Evolutionary conservation across 2,113 vertebrate genomes (phyloP).

Genomic region (Pithys albifrons): DNA sequence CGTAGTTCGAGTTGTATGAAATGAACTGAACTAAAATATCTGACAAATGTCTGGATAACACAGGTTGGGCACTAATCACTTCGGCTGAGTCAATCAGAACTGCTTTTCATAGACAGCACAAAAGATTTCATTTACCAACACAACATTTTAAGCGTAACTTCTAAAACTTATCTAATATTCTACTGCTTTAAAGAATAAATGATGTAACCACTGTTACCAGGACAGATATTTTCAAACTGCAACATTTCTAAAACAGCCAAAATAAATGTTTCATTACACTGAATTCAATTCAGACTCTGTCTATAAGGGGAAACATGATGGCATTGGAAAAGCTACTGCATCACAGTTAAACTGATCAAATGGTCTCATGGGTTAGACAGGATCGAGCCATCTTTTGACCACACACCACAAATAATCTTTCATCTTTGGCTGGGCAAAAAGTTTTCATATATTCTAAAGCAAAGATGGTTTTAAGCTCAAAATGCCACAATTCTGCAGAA

Average conservation of each 20-base stretch:
- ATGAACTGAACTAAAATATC: slow-evolving; percentile 75
- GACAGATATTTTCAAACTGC: neutral
- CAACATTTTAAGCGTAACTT: neutral
- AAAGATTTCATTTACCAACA: neutral
- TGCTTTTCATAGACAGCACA: neutral
- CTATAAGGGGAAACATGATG: neutral
- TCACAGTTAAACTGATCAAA: neutral
- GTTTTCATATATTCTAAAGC: neutral
- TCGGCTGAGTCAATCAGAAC: slow-evolving; percentile 15
- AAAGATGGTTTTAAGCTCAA: slow-evolving; percentile 7
- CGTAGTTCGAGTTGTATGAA: slow-evolving; percentile 67
- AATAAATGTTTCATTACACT: neutral
- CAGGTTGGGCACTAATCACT: slow-evolving; percentile 21
- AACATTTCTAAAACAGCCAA: neutral
- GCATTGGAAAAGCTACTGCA: neutral
- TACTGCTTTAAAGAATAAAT: neutral
- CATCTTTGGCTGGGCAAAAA: neutral
- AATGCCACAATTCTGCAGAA: neutral
- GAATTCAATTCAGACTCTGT: neutral
- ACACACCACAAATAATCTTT: neutral
- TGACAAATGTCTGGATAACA: slow-evolving; percentile 70
- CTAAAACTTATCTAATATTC: neutral
- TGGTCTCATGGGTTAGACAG: neutral
- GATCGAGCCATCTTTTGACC: neutral
- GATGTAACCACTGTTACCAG: neutral